Conservation (phyloP, 2,888 invertebrate genomes). For the Entomobrya proxima region DNA sequence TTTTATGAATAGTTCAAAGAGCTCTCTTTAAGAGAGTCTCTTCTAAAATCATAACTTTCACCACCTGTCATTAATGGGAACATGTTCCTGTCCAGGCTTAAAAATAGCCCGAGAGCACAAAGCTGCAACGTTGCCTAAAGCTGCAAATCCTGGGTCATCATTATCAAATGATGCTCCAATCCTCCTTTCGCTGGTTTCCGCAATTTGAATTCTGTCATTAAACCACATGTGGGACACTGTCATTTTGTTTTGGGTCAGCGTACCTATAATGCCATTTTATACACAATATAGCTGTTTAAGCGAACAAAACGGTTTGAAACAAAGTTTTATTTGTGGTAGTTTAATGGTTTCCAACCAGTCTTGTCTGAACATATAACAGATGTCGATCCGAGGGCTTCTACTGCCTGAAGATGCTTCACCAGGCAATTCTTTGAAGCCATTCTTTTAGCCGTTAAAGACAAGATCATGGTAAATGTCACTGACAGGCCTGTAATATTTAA, state of each 20-base stretch:
- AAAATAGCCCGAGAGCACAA: slow-evolving; percentile 86
- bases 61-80: slow-evolving; percentile 79
- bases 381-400: slow-evolving; percentile 88
- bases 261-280: slow-evolving; percentile 84
- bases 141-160: slow-evolving; percentile 77
- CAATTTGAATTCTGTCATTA: slow-evolving; percentile 84
- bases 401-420: slow-evolving; percentile 88
- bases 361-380: slow-evolving; percentile 89
- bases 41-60: background rate
- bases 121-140: slow-evolving; percentile 82
- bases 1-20: background rate
- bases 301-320: too few species aligned
- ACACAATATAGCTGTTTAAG: too few species aligned
- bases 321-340: too few species aligned
- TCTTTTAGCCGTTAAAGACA: slow-evolving; percentile 87
- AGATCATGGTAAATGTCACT: slow-evolving; percentile 78
- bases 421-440: slow-evolving; percentile 89
- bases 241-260: slow-evolving; percentile 85
- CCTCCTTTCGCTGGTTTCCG: slow-evolving; percentile 80
- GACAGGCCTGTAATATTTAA: too few species aligned
- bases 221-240: slow-evolving; percentile 86
- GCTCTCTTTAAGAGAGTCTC: background rate
- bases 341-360: too few species aligned
- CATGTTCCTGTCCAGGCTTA: slow-evolving; percentile 79
- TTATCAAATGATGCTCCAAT: slow-evolving; percentile 69